Conservation (phyloP, 37 sponge, comb jelly and placozoan genomes). For the Chondrilla cf. caribensis region DNA sequence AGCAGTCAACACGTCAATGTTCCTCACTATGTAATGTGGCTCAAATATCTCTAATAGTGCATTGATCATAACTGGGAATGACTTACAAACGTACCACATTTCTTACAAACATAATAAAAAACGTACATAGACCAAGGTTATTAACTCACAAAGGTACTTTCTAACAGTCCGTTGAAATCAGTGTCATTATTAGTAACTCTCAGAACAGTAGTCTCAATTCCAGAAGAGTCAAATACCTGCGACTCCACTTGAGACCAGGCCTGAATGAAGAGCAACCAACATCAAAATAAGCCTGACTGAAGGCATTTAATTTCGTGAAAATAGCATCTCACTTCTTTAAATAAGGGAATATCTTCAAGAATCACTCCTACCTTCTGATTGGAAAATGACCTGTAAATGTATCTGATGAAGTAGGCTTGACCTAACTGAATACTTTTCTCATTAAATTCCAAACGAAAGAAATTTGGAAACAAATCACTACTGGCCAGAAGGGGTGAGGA, state of each 20-base stretch:
- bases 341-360: background rate
- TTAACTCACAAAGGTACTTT: no score
- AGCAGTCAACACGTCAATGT: no score
- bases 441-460: constrained; percentile 1
- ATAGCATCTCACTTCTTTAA: background rate
- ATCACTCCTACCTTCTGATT: constrained; percentile 9
- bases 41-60: no score
- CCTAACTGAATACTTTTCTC: background rate
- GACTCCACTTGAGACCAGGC: background rate
- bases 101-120: no score
- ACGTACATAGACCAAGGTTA: background rate
- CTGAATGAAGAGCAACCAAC: background rate
- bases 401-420: background rate
- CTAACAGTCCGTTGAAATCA: no score
- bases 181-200: background rate
- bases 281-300: no score
- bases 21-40: no score
- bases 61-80: no score
- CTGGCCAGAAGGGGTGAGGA: background rate
- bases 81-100: no score
- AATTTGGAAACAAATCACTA: background rate
- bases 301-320: no score
- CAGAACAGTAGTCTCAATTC: background rate
- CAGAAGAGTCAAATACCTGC: background rate
- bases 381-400: background rate